A percentile compares a stretch with the other conserved stretches of the same genome.
Conservation (phyloP, 2,797 vertebrate species). For the Myioborus miniatus region DNA sequence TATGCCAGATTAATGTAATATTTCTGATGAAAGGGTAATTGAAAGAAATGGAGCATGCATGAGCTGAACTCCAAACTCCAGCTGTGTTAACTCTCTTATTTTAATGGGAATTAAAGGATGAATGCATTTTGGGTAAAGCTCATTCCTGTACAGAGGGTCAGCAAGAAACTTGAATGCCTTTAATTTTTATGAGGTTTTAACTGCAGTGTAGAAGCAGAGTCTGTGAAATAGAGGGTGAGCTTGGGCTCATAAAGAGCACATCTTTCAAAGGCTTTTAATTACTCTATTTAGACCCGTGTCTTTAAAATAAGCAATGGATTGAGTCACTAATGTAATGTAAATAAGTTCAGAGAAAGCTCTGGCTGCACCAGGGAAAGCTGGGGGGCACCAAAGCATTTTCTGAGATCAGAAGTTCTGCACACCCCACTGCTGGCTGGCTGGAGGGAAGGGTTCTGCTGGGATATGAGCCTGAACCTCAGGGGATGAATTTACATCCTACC, state of each 20-base stretch:
- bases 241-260: not conserved
- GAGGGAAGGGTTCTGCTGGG: not conserved
- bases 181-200: conserved; percentile 33
- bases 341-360: not conserved
- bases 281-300: not conserved
- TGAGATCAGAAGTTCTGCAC: not conserved
- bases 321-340: not conserved
- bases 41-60: conserved; percentile 47
- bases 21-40: conserved; percentile 54
- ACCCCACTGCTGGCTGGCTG: not conserved
- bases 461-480: not conserved
- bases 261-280: not conserved
- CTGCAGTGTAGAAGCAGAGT: not conserved
- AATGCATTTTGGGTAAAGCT: not conserved
- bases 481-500: not conserved
- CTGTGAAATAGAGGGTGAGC: not conserved
- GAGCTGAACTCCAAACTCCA: conserved; percentile 21
- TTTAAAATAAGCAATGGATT: not conserved
- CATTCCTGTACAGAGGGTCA: not conserved
- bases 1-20: conserved; percentile 55
- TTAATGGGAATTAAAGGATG: conserved; percentile 23
- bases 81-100: not conserved
- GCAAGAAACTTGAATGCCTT: not conserved
- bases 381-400: not conserved
- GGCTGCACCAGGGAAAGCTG: not conserved